Conservation (phyloP, 2,888 invertebrate genomes). For the Altica lythri region DNA sequence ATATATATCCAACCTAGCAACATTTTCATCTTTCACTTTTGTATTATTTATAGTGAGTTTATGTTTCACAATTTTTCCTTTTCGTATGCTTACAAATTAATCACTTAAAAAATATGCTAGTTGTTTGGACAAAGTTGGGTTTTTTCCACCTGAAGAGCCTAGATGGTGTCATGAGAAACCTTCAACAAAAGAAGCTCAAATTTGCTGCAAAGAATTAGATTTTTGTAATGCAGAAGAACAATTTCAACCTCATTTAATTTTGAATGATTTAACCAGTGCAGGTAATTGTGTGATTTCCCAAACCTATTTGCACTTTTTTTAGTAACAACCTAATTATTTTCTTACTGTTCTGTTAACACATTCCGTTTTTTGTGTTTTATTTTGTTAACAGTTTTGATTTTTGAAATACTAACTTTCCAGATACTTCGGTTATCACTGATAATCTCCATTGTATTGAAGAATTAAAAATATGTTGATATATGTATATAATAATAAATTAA, state of each 20-base stretch:
- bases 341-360: conserved; percentile 11
- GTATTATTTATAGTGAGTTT: too few relatives aligned
- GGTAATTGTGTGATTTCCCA: conserved; percentile 45
- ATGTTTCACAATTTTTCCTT: too few relatives aligned
- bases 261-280: conserved; percentile 36
- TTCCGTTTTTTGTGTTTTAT: conserved; percentile 19
- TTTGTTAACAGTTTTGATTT: conserved; percentile 26
- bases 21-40: too few relatives aligned
- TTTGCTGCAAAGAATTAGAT: conserved; percentile 63
- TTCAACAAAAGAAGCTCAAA: conserved; percentile 46
- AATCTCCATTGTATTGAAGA: too few relatives aligned
- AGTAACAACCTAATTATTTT: conserved; percentile 20
- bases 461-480: too few relatives aligned
- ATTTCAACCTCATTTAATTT: conserved; percentile 28
- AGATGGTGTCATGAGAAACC: conserved; percentile 58
- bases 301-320: conserved; percentile 12
- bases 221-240: conserved; percentile 58
- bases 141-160: conserved; percentile 67
- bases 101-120: conserved; percentile 40
- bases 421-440: too few relatives aligned
- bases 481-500: too few relatives aligned
- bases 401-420: conserved; percentile 25
- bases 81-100: too few relatives aligned
- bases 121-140: conserved; percentile 53
- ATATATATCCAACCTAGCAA: too few relatives aligned